These are phyloP conservation scores for Gila robusta DNA, from an alignment of 2,797 vertebrate genomes.

Conservation along the genomic window DNA sequence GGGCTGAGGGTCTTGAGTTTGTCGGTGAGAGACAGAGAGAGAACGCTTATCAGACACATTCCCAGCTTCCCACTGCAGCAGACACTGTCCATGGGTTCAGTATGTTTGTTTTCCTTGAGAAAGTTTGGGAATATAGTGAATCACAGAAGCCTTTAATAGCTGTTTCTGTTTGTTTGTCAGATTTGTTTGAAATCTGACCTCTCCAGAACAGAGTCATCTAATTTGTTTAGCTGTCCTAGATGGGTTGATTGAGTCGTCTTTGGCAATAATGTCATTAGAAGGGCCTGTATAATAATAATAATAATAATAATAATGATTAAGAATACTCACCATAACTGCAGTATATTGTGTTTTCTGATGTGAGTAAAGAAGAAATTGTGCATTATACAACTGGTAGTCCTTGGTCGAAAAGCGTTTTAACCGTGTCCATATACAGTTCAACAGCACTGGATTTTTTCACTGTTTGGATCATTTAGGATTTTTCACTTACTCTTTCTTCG, in stretches of 20 bases:
- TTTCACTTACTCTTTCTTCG: not conserved
- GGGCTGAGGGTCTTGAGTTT: conserved; percentile 34
- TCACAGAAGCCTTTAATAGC: conserved; percentile 60
- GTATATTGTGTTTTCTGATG: not conserved
- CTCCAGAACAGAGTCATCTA: conserved; percentile 41
- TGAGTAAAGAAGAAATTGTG: not conserved
- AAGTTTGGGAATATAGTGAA: conserved; percentile 64
- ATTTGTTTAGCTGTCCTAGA: conserved; percentile 54
- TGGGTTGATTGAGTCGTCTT: conserved; percentile 51
- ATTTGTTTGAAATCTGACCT: conserved; percentile 54
- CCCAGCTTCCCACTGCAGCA: conserved; percentile 42
- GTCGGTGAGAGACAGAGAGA: conserved; percentile 38
- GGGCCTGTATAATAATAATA: too few species aligned
- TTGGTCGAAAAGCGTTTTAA: too few species aligned
- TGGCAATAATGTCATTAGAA: not conserved
- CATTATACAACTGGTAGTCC: not conserved
- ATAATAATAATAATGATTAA: not conserved
- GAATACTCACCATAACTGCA: not conserved
- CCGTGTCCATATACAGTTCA: too few species aligned
- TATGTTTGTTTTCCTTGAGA: conserved; percentile 66
- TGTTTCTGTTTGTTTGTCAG: conserved; percentile 59
- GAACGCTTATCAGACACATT: conserved; percentile 64
- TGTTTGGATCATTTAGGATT: not conserved
- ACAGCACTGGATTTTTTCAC: not conserved
- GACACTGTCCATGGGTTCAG: conserved; percentile 50